Evolutionary conservation across 2,797 vertebrate species (phyloP).

Genomic region (Acipenser transmontanus): DNA sequence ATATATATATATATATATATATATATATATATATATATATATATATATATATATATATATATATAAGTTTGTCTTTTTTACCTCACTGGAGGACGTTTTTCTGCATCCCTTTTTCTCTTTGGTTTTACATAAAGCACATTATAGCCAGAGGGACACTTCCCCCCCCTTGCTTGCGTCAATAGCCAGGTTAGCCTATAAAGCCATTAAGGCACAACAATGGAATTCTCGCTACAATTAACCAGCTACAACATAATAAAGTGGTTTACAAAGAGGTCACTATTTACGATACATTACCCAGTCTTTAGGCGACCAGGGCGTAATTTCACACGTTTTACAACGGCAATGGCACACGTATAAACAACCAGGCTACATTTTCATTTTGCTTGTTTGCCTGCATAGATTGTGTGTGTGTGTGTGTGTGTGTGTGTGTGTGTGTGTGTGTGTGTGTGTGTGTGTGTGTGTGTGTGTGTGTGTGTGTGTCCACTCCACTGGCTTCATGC

Average conservation of each 20-base stretch:
- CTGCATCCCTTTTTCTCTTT: background rate
- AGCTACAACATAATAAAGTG: slow-evolving; percentile 79
- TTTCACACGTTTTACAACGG: slow-evolving; percentile 72
- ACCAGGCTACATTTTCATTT: slow-evolving; percentile 35
- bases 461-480: background rate
- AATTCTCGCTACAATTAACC: slow-evolving; percentile 77
- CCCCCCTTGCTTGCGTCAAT: slow-evolving; percentile 52
- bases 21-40: background rate
- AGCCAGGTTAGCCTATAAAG: slow-evolving; percentile 70
- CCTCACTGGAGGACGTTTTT: background rate
- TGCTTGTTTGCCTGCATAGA: background rate
- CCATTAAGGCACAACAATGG: slow-evolving; percentile 72
- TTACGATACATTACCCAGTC: slow-evolving; percentile 75
- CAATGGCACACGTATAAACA: slow-evolving; percentile 53
- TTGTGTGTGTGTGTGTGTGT: background rate
- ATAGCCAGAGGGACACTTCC: background rate
- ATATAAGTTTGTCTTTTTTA: background rate
- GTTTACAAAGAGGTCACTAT: slow-evolving; percentile 71
- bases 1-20: background rate
- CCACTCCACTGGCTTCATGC: background rate
- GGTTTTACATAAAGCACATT: slow-evolving; percentile 11
- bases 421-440: background rate
- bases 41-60: background rate
- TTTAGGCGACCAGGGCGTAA: slow-evolving; percentile 72
- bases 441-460: background rate